A percentile compares a stretch with the other conserved stretches of the same genome.
Conservation (phyloP, 2,797 vertebrate species). For the Manis pentadactyla region DNA sequence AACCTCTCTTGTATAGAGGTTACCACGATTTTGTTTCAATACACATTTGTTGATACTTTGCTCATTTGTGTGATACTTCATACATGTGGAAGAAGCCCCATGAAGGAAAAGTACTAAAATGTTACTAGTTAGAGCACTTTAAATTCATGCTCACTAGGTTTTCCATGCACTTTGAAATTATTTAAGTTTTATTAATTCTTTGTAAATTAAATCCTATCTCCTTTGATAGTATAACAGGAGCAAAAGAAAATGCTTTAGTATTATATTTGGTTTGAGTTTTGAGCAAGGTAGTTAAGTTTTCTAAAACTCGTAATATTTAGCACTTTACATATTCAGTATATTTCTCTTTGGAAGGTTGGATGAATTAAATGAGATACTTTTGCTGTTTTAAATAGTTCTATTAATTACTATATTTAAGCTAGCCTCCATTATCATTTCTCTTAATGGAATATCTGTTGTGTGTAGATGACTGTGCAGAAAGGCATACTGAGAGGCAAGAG, state of each 20-base stretch:
- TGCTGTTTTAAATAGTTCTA: neutral
- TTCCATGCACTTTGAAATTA: neutral
- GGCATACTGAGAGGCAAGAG: neutral
- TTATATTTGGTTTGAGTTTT: constrained; percentile 6
- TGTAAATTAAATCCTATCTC: neutral
- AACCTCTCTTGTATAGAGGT: neutral
- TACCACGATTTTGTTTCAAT: neutral
- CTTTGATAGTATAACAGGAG: neutral
- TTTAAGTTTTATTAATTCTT: neutral
- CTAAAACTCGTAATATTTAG: neutral
- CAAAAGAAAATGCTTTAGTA: neutral
- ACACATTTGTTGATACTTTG: neutral
- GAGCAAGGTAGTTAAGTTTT: neutral
- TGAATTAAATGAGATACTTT: neutral
- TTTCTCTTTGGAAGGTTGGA: neutral
- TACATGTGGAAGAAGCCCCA: neutral
- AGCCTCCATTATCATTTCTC: neutral
- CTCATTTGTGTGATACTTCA: neutral
- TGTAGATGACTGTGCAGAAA: neutral
- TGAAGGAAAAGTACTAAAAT: neutral
- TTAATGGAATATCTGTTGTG: neutral
- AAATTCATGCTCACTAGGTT: neutral
- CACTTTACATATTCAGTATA: neutral
- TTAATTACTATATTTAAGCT: neutral
- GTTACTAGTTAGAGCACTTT: neutral